Percentiles rank a stretch among this genome's conserved stretches.
Conservation (phyloP, 1,140 invertebrate species). For the Cyclina sinensis region DNA sequence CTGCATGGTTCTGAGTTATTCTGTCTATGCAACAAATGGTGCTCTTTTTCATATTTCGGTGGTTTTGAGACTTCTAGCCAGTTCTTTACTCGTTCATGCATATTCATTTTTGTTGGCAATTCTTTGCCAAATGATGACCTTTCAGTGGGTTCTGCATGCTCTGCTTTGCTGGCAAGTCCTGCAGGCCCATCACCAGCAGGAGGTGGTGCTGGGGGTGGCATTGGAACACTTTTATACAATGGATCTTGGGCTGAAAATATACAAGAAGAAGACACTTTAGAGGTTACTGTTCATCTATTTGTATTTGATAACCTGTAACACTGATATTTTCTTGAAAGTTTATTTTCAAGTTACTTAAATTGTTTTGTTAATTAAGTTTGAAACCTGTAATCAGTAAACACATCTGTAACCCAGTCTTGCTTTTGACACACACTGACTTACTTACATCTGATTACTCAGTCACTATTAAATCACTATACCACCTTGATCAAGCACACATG, state of each 20-base stretch:
- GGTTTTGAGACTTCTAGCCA: slow-evolving; percentile 77
- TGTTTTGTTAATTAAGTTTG: too few species aligned
- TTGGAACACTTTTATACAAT: slow-evolving; percentile 53
- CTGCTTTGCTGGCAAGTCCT: not conserved
- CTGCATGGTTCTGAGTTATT: slow-evolving; percentile 14
- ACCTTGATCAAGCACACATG: too few species aligned
- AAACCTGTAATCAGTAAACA: too few species aligned
- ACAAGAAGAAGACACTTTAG: too few species aligned
- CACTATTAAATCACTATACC: too few species aligned
- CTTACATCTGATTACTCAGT: too few species aligned
- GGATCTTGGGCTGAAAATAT: slow-evolving; percentile 56
- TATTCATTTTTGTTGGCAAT: slow-evolving; percentile 78
- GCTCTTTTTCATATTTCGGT: slow-evolving; percentile 78
- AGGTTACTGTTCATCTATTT: too few species aligned
- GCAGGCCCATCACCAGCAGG: slow-evolving; percentile 14
- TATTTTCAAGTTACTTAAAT: too few species aligned
- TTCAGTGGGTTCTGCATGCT: slow-evolving; percentile 48
- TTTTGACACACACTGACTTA: too few species aligned
- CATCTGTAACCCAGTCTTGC: too few species aligned
- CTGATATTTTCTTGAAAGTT: too few species aligned
- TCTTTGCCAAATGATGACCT: slow-evolving; percentile 76
- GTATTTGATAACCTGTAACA: too few species aligned
- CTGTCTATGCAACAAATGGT: slow-evolving; percentile 64
- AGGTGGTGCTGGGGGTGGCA: slow-evolving; percentile 30
- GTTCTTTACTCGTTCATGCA: slow-evolving; percentile 77